Conservation (phyloP, 64 coral and sea anemone species). For the Cladopsammia gracilis region DNA sequence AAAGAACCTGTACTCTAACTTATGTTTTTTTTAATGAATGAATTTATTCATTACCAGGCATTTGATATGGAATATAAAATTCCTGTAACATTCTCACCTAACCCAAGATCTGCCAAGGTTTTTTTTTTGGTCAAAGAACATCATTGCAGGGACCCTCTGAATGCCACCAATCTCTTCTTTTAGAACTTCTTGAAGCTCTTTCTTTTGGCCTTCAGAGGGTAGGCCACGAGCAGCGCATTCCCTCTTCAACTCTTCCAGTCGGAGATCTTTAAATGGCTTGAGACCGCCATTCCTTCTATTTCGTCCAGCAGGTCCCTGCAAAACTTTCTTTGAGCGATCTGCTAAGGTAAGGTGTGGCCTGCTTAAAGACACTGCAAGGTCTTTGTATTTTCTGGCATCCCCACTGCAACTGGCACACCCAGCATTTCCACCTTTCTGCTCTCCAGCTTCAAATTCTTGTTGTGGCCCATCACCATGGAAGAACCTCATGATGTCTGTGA, state of each 20-base stretch:
- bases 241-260: slow-evolving; percentile 46
- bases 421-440: slow-evolving; percentile 71
- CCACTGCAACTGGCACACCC: slow-evolving; percentile 73
- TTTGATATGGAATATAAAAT: too few relatives aligned
- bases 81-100: slow-evolving; percentile 21
- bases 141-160: slow-evolving; percentile 72
- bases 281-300: slow-evolving; percentile 75
- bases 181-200: slow-evolving; percentile 56
- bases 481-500: slow-evolving; percentile 31
- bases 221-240: slow-evolving; percentile 66
- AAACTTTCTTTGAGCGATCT: slow-evolving; percentile 70
- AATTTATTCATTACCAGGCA: too few relatives aligned
- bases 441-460: slow-evolving; percentile 41
- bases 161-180: slow-evolving; percentile 68
- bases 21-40: too few relatives aligned
- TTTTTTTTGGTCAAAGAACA: slow-evolving; percentile 75
- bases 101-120: slow-evolving; percentile 39
- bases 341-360: slow-evolving; percentile 34
- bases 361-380: slow-evolving; percentile 56
- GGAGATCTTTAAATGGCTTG: slow-evolving; percentile 77
- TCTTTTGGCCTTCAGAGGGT: slow-evolving; percentile 11
- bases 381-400: slow-evolving; percentile 70
- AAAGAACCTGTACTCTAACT: too few relatives aligned
- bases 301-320: slow-evolving; percentile 64
- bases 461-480: slow-evolving; percentile 46